Evolutionary conservation across 2,113 vertebrate species (phyloP).

Genomic region (Halichoerus grypus): DNA sequence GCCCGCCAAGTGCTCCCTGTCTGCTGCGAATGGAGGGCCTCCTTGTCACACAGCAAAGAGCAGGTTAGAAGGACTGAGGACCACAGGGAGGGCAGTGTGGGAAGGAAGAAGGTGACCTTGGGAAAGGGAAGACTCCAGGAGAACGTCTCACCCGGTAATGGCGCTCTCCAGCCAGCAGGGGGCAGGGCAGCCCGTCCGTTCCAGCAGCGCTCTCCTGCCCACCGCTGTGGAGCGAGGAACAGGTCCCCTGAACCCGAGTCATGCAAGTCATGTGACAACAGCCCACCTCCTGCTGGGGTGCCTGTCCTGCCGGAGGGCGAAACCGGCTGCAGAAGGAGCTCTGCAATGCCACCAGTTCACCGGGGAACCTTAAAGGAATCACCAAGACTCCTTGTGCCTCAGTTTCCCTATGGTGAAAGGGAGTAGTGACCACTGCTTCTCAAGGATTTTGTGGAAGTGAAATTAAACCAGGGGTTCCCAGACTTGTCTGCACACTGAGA

Average conservation of each 20-base stretch:
- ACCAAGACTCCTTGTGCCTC: not conserved
- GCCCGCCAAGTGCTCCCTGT: not conserved
- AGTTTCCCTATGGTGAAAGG: not conserved
- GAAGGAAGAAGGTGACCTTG: not conserved
- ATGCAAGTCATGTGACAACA: not conserved
- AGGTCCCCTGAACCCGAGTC: too few species aligned
- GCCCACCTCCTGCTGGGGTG: fast-evolving
- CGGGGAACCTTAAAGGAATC: not conserved
- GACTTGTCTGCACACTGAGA: not conserved
- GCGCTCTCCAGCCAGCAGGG: not conserved
- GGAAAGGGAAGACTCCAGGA: not conserved
- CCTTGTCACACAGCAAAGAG: not conserved
- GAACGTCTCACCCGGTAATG: not conserved
- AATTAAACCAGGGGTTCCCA: not conserved
- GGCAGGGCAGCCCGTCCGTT: not conserved
- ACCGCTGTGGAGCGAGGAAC: not conserved
- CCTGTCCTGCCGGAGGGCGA: not conserved
- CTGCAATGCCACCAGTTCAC: not conserved
- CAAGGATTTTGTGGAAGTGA: not conserved
- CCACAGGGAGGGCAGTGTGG: too few species aligned
- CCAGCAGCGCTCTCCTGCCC: fast-evolving
- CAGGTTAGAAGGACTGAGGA: not conserved
- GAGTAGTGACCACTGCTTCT: not conserved
- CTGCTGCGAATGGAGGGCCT: not conserved
- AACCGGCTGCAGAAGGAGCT: not conserved